Conservation (phyloP, 2,888 invertebrate genomes). For the Fragum fragum region DNA sequence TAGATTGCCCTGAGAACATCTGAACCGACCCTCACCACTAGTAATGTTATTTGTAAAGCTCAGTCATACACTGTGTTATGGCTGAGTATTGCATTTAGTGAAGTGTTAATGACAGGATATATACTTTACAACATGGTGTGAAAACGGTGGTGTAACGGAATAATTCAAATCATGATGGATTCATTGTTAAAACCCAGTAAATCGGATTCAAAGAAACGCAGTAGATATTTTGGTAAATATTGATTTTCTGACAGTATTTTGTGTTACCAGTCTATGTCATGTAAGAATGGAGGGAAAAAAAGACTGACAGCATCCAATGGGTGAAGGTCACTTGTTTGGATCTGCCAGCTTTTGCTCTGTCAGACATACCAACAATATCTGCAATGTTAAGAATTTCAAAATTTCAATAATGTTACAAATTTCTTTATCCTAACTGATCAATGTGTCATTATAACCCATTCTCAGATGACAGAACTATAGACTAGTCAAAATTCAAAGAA, state of each 20-base stretch:
- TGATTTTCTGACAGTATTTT: not conserved
- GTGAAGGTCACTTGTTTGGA: not conserved
- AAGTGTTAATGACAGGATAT: constrained; percentile 7
- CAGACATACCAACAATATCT: too few species aligned
- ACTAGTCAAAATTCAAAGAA: too few species aligned
- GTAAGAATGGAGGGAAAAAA: not conserved
- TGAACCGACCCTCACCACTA: constrained; percentile 56
- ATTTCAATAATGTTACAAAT: too few species aligned
- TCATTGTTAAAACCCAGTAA: constrained; percentile 54
- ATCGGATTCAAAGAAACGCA: constrained; percentile 55
- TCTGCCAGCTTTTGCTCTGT: not conserved
- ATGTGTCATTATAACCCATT: too few species aligned
- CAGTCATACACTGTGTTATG: constrained; percentile 48
- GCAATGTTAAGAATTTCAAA: too few species aligned
- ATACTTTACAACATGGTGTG: not conserved
- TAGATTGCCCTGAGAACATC: constrained; percentile 28
- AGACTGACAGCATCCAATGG: not conserved
- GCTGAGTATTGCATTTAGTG: constrained; percentile 5
- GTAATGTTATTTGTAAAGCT: constrained; percentile 52
- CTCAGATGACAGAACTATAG: too few species aligned
- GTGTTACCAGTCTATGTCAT: not conserved
- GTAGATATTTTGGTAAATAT: constrained; percentile 60
- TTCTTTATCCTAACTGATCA: too few species aligned
- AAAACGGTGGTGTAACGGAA: not conserved
- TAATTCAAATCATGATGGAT: constrained; percentile 45